phyloP scores from a whole-genome alignment of 2,113 vertebrate species.

The Antigone vipio region DNA sequence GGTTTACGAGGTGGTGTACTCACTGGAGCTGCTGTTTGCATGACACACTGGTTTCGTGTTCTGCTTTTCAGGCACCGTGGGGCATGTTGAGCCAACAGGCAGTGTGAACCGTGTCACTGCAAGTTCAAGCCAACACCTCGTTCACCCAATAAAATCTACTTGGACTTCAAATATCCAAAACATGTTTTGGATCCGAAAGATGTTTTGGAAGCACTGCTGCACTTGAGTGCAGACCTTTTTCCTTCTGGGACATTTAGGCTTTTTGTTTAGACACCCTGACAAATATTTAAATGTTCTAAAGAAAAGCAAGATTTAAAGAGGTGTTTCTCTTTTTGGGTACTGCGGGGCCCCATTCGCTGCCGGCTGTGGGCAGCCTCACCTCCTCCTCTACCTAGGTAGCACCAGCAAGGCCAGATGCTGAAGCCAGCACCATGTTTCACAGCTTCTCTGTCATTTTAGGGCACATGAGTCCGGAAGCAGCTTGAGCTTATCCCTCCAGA shows the following conservation, averaged over 20 bases:
- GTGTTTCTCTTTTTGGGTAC: not conserved
- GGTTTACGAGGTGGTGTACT: not conserved
- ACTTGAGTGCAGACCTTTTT: not conserved
- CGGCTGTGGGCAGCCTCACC: not conserved
- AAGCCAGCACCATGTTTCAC: not conserved
- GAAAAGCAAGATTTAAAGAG: not conserved
- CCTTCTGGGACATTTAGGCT: not conserved
- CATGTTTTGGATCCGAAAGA: not conserved
- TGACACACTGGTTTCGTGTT: not conserved
- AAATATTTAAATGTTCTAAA: not conserved
- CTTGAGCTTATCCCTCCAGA: not conserved
- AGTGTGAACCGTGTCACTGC: not conserved
- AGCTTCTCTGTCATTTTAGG: not conserved
- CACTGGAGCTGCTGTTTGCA: not conserved
- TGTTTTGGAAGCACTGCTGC: not conserved
- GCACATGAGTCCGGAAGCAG: not conserved
- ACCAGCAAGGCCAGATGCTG: not conserved
- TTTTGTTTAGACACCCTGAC: not conserved
- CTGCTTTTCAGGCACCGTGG: not conserved
- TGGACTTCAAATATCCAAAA: not conserved
- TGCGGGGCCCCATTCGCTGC: accelerated
- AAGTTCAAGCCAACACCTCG: not conserved
- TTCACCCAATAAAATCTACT: not conserved
- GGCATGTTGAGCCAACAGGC: not conserved
- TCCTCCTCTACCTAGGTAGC: not conserved